Evolutionary conservation across 2,888 invertebrate genomes (phyloP).

Genomic region (Acrocyrtus sp.): DNA sequence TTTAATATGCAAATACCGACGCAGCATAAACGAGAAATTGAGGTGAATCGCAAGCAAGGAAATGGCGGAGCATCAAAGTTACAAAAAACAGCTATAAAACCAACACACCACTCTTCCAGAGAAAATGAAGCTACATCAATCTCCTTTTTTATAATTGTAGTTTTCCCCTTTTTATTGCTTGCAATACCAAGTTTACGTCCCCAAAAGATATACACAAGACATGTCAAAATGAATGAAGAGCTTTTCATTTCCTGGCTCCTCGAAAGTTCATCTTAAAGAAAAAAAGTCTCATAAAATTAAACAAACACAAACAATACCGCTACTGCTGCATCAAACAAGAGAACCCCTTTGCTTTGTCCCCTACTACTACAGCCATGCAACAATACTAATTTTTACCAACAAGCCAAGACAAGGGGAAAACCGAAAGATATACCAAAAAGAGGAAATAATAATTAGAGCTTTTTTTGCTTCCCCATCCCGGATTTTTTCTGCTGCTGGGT

Average conservation of each 20-base stretch:
- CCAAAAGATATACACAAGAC: conserved; percentile 22
- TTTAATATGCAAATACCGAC: conserved; percentile 46
- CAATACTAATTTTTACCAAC: too few relatives aligned
- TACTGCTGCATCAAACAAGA: conserved; percentile 45
- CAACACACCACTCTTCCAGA: too few relatives aligned
- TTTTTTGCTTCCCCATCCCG: conserved; percentile 41
- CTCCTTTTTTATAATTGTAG: conserved; percentile 52
- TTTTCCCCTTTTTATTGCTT: conserved; percentile 44
- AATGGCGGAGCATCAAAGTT: conserved; percentile 38
- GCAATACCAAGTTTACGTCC: conserved; percentile 22
- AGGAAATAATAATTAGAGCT: conserved; percentile 58
- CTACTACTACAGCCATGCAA: too few relatives aligned
- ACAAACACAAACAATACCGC: too few relatives aligned
- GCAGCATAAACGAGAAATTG: too few relatives aligned
- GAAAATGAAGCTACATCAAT: conserved; percentile 51
- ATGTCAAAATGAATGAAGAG: conserved; percentile 17
- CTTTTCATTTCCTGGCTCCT: conserved; percentile 27
- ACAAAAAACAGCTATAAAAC: conserved; percentile 45
- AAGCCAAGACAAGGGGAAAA: conserved; percentile 18
- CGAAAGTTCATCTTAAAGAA: conserved; percentile 36
- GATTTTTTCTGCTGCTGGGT: conserved; percentile 46
- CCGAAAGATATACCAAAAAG: conserved; percentile 40
- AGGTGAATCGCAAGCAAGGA: too few relatives aligned
- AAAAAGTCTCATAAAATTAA: conserved; percentile 43
- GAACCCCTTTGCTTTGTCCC: too few relatives aligned